Percentiles rank a stretch among this genome's conserved stretches.
These are phyloP conservation scores for Neoaliturus tenellus DNA, from an alignment of 2,888 invertebrate genomes.

Conservation along the genomic window DNA sequence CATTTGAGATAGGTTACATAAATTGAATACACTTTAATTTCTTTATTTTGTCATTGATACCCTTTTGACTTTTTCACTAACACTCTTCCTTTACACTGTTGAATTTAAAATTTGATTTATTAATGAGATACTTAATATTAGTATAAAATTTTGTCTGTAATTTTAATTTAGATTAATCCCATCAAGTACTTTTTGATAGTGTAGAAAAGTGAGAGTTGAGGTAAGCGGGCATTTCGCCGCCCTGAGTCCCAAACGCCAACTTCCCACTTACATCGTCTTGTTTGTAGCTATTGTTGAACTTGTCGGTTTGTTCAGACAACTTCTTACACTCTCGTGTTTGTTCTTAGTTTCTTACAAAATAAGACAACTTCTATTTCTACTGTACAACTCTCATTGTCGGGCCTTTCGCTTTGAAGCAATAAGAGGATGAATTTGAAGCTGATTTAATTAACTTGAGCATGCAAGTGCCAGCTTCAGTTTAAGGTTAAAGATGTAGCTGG, in stretches of 20 bases:
- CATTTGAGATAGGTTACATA: too few species aligned
- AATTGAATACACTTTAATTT: too few species aligned
- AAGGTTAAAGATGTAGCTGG: too few species aligned
- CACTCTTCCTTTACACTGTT: too few species aligned
- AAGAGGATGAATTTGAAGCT: not conserved
- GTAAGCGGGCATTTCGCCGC: not conserved
- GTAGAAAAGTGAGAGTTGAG: not conserved
- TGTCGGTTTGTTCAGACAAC: slow-evolving; percentile 46
- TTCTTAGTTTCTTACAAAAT: slow-evolving; percentile 30
- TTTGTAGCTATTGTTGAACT: slow-evolving; percentile 47
- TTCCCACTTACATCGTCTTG: slow-evolving; percentile 11
- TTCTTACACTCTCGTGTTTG: slow-evolving; percentile 41
- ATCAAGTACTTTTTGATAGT: too few species aligned
- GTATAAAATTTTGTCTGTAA: too few species aligned
- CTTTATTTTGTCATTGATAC: too few species aligned
- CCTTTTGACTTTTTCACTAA: too few species aligned
- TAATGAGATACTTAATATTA: too few species aligned
- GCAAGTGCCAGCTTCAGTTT: too few species aligned
- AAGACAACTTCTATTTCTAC: slow-evolving; percentile 36
- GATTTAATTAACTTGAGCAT: not conserved
- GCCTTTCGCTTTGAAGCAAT: not conserved
- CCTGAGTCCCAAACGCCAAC: slow-evolving; percentile 13
- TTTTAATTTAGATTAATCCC: too few species aligned
- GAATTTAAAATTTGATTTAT: too few species aligned
- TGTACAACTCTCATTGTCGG: not conserved